Evolutionary conservation across 2,888 invertebrate species (phyloP), one percentile per base, ranked within the genome.

Genomic region (Eubasilissa splendida): DNA sequence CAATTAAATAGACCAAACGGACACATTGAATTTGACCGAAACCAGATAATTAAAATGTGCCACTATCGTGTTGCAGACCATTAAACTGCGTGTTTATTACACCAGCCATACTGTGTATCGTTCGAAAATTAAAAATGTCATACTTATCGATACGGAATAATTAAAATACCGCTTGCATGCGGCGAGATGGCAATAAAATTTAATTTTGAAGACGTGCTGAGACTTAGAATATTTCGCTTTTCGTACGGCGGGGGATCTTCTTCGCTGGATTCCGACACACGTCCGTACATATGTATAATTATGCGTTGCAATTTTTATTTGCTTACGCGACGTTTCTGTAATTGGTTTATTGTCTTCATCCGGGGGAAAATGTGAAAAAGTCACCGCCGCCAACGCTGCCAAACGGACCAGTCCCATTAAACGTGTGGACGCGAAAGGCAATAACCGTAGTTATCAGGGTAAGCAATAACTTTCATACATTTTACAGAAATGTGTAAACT

Each of bases 171-270:
- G 54, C 31, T 66, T 33, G 53, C 52, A 54, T 76, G 68, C 58
- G 14, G 58, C 56, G 52, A 80, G 53, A 63, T 31, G 33, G 80
- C 60, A 59, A 76, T 80, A 80, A 80, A 76, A 80, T 52, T 80
- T 80, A 66, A 80, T 80, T 80, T 74, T 70, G 50, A 60, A 58
- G 70, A 75, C 68, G 70, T 76, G 68, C 50, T 14, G 70, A 70
- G 14, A 76, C 42, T 56, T 76, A 68, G 66, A 77, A 68, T 9
- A 33, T 11, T 56, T 56, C 1, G 42, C 76, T 76, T 63, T 65
- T 65, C 65, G 65, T 63, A 65, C 58, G 11, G 42, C 54, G 10
- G 12, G 12, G 54, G 52, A 54, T 76, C 52, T 68, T 68, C 12
- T 52, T 7, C 7, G n/a, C 52, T 68, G 52, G 52, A 68, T 50